Evolutionary conservation across 2,888 invertebrate genomes (phyloP).

Genomic region (Tinea trinotella): DNA sequence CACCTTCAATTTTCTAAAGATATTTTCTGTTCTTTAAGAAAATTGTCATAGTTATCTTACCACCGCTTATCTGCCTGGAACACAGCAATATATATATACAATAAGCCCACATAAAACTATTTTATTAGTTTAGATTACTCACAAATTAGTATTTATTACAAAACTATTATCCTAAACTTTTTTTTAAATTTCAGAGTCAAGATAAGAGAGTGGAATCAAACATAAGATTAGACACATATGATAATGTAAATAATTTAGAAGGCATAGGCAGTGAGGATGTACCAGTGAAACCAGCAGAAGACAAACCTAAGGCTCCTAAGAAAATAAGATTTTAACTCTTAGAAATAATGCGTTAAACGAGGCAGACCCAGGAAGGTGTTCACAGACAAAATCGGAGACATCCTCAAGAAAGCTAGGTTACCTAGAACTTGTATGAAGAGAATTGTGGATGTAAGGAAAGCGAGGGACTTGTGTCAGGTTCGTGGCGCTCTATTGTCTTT

Average conservation of each 20-base stretch:
- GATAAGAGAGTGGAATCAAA: slow-evolving; percentile 51
- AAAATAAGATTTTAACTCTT: slow-evolving; percentile 51
- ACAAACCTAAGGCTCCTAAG: slow-evolving; percentile 47
- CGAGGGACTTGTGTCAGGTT: too few relatives aligned
- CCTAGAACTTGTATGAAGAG: too few relatives aligned
- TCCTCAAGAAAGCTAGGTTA: too few relatives aligned
- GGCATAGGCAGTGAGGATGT: slow-evolving; percentile 39
- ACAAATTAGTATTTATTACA: neutral
- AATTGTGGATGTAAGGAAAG: too few relatives aligned
- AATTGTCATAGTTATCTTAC: slow-evolving; percentile 63
- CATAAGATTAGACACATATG: slow-evolving; percentile 58
- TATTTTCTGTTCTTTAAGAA: slow-evolving; percentile 61
- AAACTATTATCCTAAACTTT: too few relatives aligned
- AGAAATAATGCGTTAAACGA: neutral
- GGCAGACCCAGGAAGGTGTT: too few relatives aligned
- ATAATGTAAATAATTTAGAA: slow-evolving; percentile 50
- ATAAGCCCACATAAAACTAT: slow-evolving; percentile 2
- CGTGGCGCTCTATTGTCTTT: too few relatives aligned
- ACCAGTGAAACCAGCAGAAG: slow-evolving; percentile 26
- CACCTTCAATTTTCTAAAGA: slow-evolving; percentile 68
- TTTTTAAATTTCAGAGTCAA: slow-evolving; percentile 34
- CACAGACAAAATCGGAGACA: too few relatives aligned
- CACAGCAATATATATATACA: neutral
- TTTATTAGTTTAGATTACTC: neutral
- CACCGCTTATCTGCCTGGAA: slow-evolving; percentile 63